phyloP scores from a whole-genome alignment of 2,888 invertebrate genomes.

The Tetanocera ferruginea region DNA sequence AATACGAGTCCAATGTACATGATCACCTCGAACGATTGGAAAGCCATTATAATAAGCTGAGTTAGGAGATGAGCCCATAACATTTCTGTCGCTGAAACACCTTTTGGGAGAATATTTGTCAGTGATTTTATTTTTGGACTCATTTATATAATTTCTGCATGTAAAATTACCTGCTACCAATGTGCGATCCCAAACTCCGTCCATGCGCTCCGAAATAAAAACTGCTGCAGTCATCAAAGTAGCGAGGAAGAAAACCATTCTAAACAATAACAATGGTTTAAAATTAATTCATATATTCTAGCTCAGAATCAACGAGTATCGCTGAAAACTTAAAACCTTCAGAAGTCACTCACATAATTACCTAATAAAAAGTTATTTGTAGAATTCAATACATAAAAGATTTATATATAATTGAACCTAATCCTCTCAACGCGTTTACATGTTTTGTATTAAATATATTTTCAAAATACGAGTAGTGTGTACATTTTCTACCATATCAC shows the following conservation, averaged over 20 bases:
- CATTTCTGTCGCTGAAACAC: constrained; percentile 85
- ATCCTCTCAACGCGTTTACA: too few species aligned
- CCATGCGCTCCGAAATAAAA: constrained; percentile 83
- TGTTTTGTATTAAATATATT: too few species aligned
- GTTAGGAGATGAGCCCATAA: constrained; percentile 83
- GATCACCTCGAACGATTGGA: constrained; percentile 75
- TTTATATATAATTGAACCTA: not conserved
- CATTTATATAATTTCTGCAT: too few species aligned
- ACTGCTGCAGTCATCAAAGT: constrained; percentile 86
- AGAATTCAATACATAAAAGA: not conserved
- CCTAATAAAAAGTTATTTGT: too few species aligned
- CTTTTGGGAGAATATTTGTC: constrained; percentile 37
- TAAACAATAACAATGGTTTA: constrained; percentile 62
- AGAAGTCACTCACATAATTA: not conserved
- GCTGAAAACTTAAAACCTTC: not conserved
- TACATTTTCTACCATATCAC: too few species aligned
- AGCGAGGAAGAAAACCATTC: constrained; percentile 88
- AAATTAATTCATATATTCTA: constrained; percentile 46
- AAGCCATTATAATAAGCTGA: constrained; percentile 79
- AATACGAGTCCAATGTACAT: constrained; percentile 69
- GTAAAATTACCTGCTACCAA: constrained; percentile 80
- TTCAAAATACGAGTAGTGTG: too few species aligned
- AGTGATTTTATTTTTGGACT: not conserved
- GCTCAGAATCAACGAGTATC: not conserved
- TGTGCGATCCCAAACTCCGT: constrained; percentile 90